These are phyloP conservation scores for Eristalinus aeneus DNA, from an alignment of 2,888 invertebrate genomes.

Conservation along the genomic window DNA sequence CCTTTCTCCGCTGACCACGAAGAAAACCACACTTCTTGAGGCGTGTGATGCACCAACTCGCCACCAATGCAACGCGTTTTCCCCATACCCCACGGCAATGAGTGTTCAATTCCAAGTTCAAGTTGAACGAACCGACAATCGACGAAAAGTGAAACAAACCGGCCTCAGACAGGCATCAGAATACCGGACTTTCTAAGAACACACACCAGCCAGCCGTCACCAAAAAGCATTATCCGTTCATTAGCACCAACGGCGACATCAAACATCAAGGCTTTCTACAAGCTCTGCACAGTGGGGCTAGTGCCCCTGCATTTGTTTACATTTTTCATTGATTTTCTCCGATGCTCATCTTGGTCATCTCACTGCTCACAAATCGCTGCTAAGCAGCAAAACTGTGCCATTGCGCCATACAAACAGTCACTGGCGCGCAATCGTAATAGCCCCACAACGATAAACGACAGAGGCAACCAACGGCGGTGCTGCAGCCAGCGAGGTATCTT, in stretches of 20 bases:
- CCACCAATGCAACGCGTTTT: not conserved
- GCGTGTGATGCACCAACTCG: not conserved
- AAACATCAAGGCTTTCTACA: conserved; percentile 46
- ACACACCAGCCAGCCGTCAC: conserved; percentile 3
- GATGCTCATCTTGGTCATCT: not conserved
- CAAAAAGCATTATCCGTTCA: conserved; percentile 11
- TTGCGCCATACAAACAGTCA: conserved; percentile 46
- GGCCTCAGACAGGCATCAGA: not conserved
- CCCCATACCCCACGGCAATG: not conserved
- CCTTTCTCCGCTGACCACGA: not conserved
- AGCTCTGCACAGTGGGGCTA: not conserved
- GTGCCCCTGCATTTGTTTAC: conserved; percentile 39
- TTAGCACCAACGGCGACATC: not conserved
- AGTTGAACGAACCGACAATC: conserved; percentile 51
- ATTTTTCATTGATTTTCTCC: conserved; percentile 15
- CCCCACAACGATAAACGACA: not conserved
- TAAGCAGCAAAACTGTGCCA: conserved; percentile 45
- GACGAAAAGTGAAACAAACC: conserved; percentile 38
- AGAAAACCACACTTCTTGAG: not conserved
- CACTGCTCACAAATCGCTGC: conserved; percentile 7
- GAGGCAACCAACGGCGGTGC: not conserved
- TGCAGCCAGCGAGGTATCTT: conserved; percentile 37
- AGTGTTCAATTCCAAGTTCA: conserved; percentile 44
- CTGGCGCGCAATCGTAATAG: conserved; percentile 22
- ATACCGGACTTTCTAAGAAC: conserved; percentile 53